These are phyloP conservation scores for Proterorhinus semilunaris DNA, from an alignment of 2,113 vertebrate species.

Conservation along the genomic window DNA sequence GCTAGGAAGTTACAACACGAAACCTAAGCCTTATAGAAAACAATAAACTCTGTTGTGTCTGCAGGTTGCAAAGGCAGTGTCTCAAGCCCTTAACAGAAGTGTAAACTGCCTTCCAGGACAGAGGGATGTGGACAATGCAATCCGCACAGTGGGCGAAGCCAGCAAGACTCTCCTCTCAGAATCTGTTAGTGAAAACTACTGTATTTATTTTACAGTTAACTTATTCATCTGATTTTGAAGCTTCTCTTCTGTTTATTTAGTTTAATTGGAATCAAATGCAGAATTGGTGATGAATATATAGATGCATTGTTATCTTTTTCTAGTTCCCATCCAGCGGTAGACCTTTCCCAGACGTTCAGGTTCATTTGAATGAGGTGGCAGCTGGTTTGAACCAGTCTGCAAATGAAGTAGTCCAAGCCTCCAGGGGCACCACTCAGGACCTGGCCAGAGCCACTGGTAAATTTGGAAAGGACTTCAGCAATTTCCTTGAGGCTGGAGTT, in stretches of 20 bases:
- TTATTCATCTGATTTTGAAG: neutral
- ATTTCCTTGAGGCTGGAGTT: constrained; percentile 92
- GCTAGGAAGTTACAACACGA: neutral
- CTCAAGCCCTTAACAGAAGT: constrained; percentile 90
- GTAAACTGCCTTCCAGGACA: constrained; percentile 96
- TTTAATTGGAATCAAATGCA: neutral
- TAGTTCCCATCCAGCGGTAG: constrained; percentile 92
- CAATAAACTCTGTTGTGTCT: constrained; percentile 2
- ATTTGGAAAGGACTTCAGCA: constrained; percentile 92
- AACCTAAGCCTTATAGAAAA: neutral
- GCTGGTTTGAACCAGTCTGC: constrained; percentile 93
- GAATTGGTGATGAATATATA: neutral
- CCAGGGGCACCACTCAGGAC: constrained; percentile 91
- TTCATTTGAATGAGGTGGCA: constrained; percentile 87
- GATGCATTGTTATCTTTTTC: neutral
- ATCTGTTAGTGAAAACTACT: constrained; percentile 76
- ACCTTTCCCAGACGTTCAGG: constrained; percentile 94
- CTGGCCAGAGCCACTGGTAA: constrained; percentile 90
- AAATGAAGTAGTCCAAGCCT: constrained; percentile 93
- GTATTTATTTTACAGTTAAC: no score
- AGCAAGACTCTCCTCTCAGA: constrained; percentile 89
- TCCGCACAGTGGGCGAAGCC: constrained; percentile 90
- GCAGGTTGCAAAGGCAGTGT: constrained; percentile 95
- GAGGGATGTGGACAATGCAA: constrained; percentile 93
- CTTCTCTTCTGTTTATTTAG: neutral